Base-by-base conservation (phyloP, 1,140 invertebrate genomes). In the Bombus superbus region DNA sequence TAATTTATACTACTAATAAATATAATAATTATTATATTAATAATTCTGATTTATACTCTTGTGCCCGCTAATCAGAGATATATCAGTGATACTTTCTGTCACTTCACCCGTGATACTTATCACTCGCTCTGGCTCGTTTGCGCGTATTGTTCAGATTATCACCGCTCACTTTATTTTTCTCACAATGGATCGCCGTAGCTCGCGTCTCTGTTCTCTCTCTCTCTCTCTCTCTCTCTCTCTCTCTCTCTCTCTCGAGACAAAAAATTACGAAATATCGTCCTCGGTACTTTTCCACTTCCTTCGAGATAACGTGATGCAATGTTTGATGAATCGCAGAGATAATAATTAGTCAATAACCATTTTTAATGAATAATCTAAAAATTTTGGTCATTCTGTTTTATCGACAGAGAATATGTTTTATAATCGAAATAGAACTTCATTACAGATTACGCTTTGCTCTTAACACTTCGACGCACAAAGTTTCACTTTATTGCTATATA, bases 71-170 rank as follows among this genome's bases (percentile, higher is more conserved):
- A 53, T 53, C 47, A 53, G 47, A 22, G 47, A 53, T n/a, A 59
- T 28, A 62, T n/a, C 59, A 62, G 35, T 38, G 13, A 15, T 47
- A 59, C 13, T 35, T 53, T 53, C 57, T 57, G 44, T 74, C 71
- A 22, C n/a, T 64, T 42, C 10, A 53, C 10, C 18, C 3, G 15
- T 40, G 42, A 74, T 76, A 15, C 9, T 83, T 68, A 76, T 83
- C 42, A 32, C 15, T 10, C 25, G 73, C 40, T 83, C 57, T n/a
- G 62, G 28, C 42, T 66, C 81, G 71, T 74, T 82, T 82, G 44
- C 53, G 9, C 40, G 38, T 35, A 82, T 74, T 38, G 32, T 82
- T 44, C 3, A 38, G n/a, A 82, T 82, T 75, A 75, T 75, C 59
- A 15, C 15, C 42, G 57, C 8, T 28, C 25, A 15, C 42, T 62